Conservation (phyloP, 2,113 vertebrate genomes). For the Motacilla alba region DNA sequence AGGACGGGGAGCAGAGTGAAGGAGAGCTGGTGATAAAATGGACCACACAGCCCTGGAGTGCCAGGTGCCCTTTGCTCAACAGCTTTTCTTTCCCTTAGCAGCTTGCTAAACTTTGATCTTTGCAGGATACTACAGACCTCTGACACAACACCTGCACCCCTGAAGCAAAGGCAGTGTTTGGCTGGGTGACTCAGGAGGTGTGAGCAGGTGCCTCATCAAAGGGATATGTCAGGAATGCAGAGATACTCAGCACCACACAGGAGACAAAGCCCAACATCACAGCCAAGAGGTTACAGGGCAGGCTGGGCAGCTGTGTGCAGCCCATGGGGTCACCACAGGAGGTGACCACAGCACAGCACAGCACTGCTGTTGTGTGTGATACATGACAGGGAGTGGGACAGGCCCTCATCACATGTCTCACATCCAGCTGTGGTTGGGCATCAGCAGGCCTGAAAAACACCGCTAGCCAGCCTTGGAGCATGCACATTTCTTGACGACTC, state of each 20-base stretch:
- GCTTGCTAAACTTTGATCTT: background rate
- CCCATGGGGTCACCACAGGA: rapidly evolving
- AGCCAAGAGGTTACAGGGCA: background rate
- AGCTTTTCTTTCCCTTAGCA: background rate
- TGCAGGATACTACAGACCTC: background rate
- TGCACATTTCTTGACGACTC: background rate
- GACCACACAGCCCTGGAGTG: background rate
- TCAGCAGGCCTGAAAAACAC: background rate
- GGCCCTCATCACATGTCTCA: rapidly evolving
- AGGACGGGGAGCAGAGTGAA: background rate
- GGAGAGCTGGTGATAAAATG: background rate
- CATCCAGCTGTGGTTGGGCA: background rate
- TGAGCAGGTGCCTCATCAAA: background rate
- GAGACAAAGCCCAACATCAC: background rate
- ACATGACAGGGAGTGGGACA: background rate
- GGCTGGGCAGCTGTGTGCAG: background rate
- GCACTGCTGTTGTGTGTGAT: background rate
- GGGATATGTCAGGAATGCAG: background rate
- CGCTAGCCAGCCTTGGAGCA: background rate
- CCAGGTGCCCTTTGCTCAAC: background rate
- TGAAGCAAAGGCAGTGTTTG: background rate
- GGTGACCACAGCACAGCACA: background rate
- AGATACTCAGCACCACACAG: background rate
- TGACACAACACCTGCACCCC: background rate
- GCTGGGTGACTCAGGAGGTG: rapidly evolving